Conservation (phyloP, 2,113 vertebrate genomes). For the Pterocles gutturalis region DNA sequence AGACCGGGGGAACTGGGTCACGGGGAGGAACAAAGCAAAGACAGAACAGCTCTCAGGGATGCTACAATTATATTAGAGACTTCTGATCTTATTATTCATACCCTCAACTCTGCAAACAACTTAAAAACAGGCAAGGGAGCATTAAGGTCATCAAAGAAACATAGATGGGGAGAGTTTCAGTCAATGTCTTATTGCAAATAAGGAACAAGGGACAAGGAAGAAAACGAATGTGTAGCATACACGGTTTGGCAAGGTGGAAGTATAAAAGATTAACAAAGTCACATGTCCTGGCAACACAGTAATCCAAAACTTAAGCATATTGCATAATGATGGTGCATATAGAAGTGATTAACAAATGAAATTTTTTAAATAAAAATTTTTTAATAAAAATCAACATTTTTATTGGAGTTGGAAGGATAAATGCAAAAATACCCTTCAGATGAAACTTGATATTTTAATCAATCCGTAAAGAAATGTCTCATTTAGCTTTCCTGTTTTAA, state of each 20-base stretch:
- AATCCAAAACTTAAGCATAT: not conserved
- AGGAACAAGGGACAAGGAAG: not conserved
- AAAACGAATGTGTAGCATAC: not conserved
- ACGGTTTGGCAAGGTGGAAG: not conserved
- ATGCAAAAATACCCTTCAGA: not conserved
- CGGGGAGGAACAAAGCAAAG: not conserved
- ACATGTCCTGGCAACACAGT: not conserved
- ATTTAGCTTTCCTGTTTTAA: not conserved
- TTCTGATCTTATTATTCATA: slow-evolving; percentile 54
- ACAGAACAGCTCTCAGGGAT: not conserved
- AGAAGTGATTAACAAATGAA: not conserved
- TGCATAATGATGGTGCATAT: not conserved
- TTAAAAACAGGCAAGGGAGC: slow-evolving; percentile 47
- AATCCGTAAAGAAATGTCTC: not conserved
- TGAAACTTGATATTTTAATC: not conserved
- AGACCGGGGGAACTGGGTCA: not conserved
- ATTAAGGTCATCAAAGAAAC: slow-evolving; percentile 26
- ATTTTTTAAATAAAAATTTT: not conserved
- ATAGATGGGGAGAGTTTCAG: not conserved
- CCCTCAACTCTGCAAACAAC: not conserved
- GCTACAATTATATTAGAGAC: slow-evolving; percentile 5
- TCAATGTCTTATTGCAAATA: not conserved
- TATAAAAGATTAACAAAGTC: not conserved
- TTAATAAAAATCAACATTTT: not conserved
- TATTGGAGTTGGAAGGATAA: not conserved